phyloP scores from a whole-genome alignment of 2,888 invertebrate genomes.

The Cerastis rubricosa region DNA sequence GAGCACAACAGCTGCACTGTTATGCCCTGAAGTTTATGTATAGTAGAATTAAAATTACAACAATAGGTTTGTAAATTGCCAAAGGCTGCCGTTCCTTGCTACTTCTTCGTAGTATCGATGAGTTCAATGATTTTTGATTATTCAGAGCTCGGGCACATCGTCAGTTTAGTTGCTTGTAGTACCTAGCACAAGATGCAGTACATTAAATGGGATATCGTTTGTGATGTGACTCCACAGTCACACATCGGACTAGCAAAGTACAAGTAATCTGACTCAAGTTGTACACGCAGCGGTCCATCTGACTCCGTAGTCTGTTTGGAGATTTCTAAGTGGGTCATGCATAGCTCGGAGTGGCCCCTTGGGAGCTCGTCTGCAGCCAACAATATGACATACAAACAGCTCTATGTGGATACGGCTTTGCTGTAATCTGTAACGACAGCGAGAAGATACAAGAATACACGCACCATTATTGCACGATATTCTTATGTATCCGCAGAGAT shows the following conservation, averaged over 20 bases:
- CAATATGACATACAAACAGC: background rate
- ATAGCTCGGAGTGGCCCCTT: background rate
- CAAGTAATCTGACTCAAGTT: slow-evolving; percentile 11
- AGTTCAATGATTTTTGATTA: background rate
- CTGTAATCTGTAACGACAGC: background rate
- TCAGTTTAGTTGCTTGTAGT: slow-evolving; percentile 2
- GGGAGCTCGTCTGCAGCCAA: background rate
- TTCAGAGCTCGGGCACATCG: background rate
- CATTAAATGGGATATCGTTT: background rate
- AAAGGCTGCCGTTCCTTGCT: background rate
- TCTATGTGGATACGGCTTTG: background rate
- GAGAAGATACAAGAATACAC: background rate
- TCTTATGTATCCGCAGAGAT: background rate
- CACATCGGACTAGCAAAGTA: too few relatives aligned
- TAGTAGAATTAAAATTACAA: background rate
- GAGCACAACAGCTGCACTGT: background rate
- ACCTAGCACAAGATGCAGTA: background rate
- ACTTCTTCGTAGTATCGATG: slow-evolving; percentile 2
- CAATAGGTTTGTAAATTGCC: background rate
- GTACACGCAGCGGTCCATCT: background rate
- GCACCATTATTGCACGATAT: background rate
- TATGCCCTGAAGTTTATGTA: background rate
- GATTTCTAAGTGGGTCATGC: background rate
- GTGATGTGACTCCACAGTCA: background rate
- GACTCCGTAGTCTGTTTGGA: background rate